Evolutionary conservation across 2,113 vertebrate species (phyloP).

Genomic region (Archocentrus centrarchus): DNA sequence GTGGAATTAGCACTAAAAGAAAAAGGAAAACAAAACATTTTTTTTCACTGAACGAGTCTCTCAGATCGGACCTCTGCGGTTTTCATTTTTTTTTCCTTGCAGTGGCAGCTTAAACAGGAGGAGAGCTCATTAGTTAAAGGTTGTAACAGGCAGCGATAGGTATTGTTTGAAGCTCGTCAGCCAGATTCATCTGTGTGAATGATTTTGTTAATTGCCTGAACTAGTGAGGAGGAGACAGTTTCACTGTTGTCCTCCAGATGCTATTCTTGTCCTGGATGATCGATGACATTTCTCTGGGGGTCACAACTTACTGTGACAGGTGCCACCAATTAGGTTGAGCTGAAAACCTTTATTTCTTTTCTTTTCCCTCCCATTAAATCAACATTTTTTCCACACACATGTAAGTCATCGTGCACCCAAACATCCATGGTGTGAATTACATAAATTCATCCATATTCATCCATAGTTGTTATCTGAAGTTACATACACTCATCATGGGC

Average conservation of each 20-base stretch:
- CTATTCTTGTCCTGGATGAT: constrained; percentile 65
- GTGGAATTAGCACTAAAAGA: constrained; percentile 16
- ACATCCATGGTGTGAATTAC: neutral
- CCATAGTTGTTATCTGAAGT: neutral
- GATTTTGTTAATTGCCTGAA: constrained; percentile 62
- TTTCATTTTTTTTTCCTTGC: neutral
- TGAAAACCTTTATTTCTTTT: constrained; percentile 24
- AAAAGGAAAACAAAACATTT: constrained; percentile 14
- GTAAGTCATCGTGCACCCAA: constrained; percentile 8
- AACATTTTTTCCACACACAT: constrained; percentile 1
- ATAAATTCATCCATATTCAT: neutral
- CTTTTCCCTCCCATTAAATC: neutral
- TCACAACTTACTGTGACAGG: constrained; percentile 40
- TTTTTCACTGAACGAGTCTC: constrained; percentile 26
- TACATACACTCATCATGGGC: neutral
- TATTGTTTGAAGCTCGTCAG: constrained; percentile 57
- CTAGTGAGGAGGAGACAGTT: constrained; percentile 28
- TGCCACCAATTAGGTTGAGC: constrained; percentile 63
- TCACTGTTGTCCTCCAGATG: constrained; percentile 10
- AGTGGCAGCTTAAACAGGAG: constrained; percentile 43
- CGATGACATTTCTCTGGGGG: constrained; percentile 54
- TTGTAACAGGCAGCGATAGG: constrained; percentile 39
- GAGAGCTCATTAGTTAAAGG: constrained; percentile 69
- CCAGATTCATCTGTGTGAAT: constrained; percentile 24
- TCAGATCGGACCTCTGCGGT: constrained; percentile 12